Base-by-base conservation (phyloP, 2,113 vertebrate genomes). In the Hemiprocne comata region DNA sequence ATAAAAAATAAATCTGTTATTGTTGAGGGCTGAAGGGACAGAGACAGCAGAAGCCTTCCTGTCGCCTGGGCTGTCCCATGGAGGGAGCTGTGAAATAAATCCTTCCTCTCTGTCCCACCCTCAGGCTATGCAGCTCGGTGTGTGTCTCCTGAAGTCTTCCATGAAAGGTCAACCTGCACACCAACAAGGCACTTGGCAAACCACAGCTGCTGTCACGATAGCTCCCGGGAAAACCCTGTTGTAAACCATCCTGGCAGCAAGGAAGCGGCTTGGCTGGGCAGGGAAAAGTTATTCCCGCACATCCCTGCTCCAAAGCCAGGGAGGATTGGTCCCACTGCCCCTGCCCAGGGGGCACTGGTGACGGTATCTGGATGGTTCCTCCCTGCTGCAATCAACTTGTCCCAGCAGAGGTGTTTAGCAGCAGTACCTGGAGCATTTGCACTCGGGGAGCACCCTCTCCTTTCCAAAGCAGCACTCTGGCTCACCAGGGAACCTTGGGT, bases 31-130 rank as follows among this genome's bases (percentile, higher is more conserved):
- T 79, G 78, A 34, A 48, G 70, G 33, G 53, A 29, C 26, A 44
- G 77, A 44, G 77, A n/a, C 33, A 24, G 55, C 46, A 70, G 65
- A 38, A 54, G 65, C 40, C 42, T 75, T 9, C 23, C 14, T 2
- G 2, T 12, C 2, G 2, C 33, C 42, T 0, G 0, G 34, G 14
- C 60, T 80, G 50, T n/a, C 28, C 11, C 53, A 40, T 42, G 25
- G 25, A 53, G 29, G 54, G 26, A 12, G 40, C 46, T 3, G 20
- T 0, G 2, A 15, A n/a, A 33, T 10, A 33, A 78, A 69, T 31
- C 60, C 40, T 42, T 25, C 44, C 34, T 1, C 1, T 19, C 34
- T 11, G 33, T 44, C 38, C 55, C 29, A 20, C 46, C n/a, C 33
- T 1, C 9, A 31, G 28, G 72, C 80, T 81, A 34, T 9, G 58